Conservation (phyloP, 2,888 invertebrate species). For the Aplocera efformata region DNA sequence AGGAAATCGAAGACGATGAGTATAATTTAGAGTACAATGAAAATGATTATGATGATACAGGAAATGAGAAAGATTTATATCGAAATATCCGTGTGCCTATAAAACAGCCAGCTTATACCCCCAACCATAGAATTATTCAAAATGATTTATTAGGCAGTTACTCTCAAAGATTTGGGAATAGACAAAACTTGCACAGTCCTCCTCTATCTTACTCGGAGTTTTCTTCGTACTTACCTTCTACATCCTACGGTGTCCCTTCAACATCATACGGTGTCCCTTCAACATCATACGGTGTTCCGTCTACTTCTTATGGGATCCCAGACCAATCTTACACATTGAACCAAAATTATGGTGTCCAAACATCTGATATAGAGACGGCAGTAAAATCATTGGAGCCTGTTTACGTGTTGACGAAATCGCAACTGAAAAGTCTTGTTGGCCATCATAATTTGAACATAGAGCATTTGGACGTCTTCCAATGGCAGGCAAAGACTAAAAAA, state of each 20-base stretch:
- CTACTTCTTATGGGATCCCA: constrained; percentile 39
- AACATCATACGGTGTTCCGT: constrained; percentile 6
- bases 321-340: constrained; percentile 14
- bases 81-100: neutral
- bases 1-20: constrained; percentile 32
- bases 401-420: constrained; percentile 62
- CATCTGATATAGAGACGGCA: constrained; percentile 16
- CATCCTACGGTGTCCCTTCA: constrained; percentile 1
- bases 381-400: constrained; percentile 52
- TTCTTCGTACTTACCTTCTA: neutral
- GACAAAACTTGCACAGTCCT: constrained; percentile 6
- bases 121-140: constrained; percentile 13
- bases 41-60: constrained; percentile 37
- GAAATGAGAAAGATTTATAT: constrained; percentile 7
- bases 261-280: constrained; percentile 3
- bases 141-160: constrained; percentile 24
- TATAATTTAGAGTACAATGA: constrained; percentile 43
- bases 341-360: constrained; percentile 26
- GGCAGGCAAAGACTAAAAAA: constrained; percentile 22
- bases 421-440: constrained; percentile 57
- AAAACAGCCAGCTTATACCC: constrained; percentile 23
- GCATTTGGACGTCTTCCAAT: constrained; percentile 60
- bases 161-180: constrained; percentile 21
- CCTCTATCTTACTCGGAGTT: constrained; percentile 16
- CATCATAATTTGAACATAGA: constrained; percentile 63